Evolutionary conservation across 2,888 invertebrate genomes (phyloP), one percentile per base, ranked within the genome.

Genomic region (Leptarthrus brevirostris): DNA sequence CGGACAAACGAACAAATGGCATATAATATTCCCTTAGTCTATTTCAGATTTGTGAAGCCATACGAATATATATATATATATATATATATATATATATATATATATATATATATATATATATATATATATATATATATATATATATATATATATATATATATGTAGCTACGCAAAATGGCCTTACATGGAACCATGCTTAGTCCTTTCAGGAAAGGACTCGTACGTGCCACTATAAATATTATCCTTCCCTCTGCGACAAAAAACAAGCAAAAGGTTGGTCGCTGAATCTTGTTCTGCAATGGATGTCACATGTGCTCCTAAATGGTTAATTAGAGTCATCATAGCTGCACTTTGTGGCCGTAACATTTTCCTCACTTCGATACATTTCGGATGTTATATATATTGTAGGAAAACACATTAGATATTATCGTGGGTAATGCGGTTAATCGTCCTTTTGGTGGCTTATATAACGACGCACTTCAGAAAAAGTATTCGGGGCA

Each of bases 1-100:
- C 47, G 56, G 56, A 72, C 56, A 72, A 72, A 56, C 56, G 72
- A 56, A 72, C 72, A 72, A 72, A 72, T 72, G 72, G 44, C 47
- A 72, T 44, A 72, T 56, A 56, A 54, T 71, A 71, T 71, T 71
- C 71, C 44, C 34, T 40, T 16, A 36, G 56, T 72, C 30, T 18
- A 52, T 56, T 72, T 30, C 54, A 72, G 72, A 56, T 56, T 72
- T 72, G 71, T 26, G 40, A 47, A 53, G 22, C 22, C 34, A 70
- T 36, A 53, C 36, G 24, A 53, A 34, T 22, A 70, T 70, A 70
- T 70, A 70, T 70, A 52, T 53, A 34, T 53, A 53, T 36, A 22
- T 36, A 53, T 70, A 70, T n/a, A 70, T 36, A 53, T 20, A 34
- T 36, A 34, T 22, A 70, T 70, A 70, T 70, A 70, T 70, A 52